Evolutionary conservation across 2,797 vertebrate genomes (phyloP).

Genomic region (Gila robusta): DNA sequence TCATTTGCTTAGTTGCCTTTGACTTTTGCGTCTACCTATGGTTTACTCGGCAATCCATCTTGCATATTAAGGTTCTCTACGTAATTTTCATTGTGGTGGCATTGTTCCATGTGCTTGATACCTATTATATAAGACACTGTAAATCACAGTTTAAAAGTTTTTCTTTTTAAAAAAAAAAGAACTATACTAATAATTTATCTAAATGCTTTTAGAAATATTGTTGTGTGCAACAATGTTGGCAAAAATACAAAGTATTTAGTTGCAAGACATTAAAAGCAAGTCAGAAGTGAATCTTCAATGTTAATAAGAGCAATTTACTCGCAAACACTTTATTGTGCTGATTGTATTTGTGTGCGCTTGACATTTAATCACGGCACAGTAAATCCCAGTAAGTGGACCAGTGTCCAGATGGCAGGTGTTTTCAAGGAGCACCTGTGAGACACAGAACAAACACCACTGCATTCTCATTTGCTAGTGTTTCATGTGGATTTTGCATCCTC

Average conservation of each 20-base stretch:
- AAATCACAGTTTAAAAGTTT: background rate
- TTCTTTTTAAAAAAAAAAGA: background rate
- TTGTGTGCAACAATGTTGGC: background rate
- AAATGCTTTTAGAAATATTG: background rate
- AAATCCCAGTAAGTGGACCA: constrained; percentile 69
- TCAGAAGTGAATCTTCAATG: background rate
- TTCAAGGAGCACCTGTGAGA: constrained; percentile 72
- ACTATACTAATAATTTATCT: background rate
- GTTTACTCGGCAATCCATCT: background rate
- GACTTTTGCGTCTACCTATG: background rate
- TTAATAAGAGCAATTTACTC: background rate
- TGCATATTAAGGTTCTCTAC: background rate
- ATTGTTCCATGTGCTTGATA: background rate
- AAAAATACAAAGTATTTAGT: background rate
- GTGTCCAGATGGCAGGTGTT: constrained; percentile 80
- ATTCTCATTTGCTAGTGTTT: background rate
- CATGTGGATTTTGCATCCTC: background rate
- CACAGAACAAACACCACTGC: constrained; percentile 69
- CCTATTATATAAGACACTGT: background rate
- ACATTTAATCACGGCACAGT: constrained; percentile 71
- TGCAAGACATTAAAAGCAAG: background rate
- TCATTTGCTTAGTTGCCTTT: background rate
- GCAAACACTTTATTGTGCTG: background rate
- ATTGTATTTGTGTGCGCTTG: constrained; percentile 44
- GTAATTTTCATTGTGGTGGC: background rate